phyloP scores from a whole-genome alignment of 2,113 vertebrate genomes.

The Lophius piscatorius region DNA sequence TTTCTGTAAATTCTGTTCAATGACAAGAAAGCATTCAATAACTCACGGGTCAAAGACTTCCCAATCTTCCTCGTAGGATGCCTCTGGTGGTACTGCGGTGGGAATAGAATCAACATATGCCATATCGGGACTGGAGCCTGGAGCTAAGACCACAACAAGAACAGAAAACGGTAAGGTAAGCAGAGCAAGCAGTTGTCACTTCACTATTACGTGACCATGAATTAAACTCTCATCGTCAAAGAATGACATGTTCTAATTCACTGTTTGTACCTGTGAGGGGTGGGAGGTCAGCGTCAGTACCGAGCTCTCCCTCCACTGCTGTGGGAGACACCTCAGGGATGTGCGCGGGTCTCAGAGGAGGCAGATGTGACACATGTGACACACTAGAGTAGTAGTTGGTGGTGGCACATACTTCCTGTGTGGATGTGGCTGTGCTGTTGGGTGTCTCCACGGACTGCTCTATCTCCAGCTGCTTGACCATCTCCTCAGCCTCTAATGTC shows the following conservation, averaged over 20 bases:
- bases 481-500: conserved; percentile 93
- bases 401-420: conserved; percentile 83
- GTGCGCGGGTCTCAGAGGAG: conserved; percentile 78
- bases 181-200: background rate
- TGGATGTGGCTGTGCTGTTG: conserved; percentile 86
- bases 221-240: background rate
- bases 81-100: conserved; percentile 88
- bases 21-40: no score
- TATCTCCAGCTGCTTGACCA: conserved; percentile 95
- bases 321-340: conserved; percentile 78
- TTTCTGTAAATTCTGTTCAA: background rate
- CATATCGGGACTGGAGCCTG: conserved; percentile 88
- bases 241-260: background rate
- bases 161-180: background rate
- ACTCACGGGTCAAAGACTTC: conserved; percentile 99
- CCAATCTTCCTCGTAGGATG: conserved; percentile 98
- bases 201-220: background rate
- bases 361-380: conserved; percentile 70
- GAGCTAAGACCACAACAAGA: conserved; percentile 74
- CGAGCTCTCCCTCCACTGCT: conserved; percentile 83
- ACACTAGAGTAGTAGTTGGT: conserved; percentile 79
- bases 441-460: conserved; percentile 92
- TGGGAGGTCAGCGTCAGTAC: conserved; percentile 87
- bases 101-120: conserved; percentile 84
- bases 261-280: conserved; percentile 87